phyloP scores from a whole-genome alignment of 2,113 vertebrate genomes.

The Cyanoramphus novaezelandiae region DNA sequence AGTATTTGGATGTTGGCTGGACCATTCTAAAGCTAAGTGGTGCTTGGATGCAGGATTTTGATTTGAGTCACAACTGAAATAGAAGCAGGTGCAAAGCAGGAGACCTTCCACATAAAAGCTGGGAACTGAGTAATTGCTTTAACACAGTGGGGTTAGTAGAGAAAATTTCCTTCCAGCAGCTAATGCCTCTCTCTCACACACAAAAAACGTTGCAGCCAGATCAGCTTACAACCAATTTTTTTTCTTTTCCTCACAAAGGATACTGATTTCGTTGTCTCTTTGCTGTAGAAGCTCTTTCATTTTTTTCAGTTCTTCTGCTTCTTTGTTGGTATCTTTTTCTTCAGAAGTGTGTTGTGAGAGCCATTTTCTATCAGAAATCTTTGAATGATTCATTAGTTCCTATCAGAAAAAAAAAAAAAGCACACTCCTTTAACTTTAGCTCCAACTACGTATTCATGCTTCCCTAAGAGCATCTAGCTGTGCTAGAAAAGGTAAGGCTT shows the following conservation, averaged over 20 bases:
- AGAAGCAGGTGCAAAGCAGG: not conserved
- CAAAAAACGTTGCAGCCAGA: not conserved
- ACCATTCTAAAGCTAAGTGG: not conserved
- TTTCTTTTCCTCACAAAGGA: conserved; percentile 76
- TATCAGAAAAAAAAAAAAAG: conserved; percentile 37
- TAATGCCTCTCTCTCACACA: not conserved
- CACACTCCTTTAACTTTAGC: not conserved
- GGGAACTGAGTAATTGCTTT: not conserved
- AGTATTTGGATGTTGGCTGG: not conserved
- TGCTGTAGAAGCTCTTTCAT: conserved; percentile 83
- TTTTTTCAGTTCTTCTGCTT: conserved; percentile 67
- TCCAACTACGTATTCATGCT: not conserved
- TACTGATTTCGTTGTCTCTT: conserved; percentile 94
- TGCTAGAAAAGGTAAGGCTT: not conserved
- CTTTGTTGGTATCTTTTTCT: not conserved
- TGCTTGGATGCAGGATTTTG: not conserved
- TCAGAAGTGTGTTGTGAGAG: not conserved
- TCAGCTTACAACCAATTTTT: not conserved
- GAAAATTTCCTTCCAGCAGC: not conserved
- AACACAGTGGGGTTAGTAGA: not conserved
- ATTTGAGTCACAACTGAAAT: not conserved
- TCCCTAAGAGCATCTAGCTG: not conserved
- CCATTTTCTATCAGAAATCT: not conserved
- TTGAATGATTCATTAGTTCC: conserved; percentile 72
- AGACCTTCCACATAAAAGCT: not conserved